Conservation (phyloP, 2,888 invertebrate genomes). For the Danaus chrysippus region DNA sequence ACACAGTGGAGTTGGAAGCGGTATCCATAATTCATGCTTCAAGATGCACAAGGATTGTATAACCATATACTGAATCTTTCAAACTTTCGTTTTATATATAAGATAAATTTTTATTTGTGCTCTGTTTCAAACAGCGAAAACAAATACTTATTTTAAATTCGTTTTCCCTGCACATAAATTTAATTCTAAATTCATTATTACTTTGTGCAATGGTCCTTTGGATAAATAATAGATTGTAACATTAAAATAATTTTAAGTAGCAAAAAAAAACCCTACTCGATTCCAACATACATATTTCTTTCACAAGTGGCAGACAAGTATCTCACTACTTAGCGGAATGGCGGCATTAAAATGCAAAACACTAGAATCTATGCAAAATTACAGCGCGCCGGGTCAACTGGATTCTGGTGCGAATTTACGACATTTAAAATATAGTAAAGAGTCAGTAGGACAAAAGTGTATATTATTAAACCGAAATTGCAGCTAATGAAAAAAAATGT, state of each 20-base stretch:
- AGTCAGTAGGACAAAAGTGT: background rate
- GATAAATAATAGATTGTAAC: background rate
- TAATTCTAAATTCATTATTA: too few species aligned
- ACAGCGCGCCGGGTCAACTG: conserved; percentile 33
- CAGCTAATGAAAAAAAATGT: too few species aligned
- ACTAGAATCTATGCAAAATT: conserved; percentile 35
- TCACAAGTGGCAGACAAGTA: conserved; percentile 29
- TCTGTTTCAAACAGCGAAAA: background rate
- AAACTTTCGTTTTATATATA: background rate
- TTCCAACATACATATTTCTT: conserved; percentile 20
- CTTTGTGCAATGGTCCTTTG: background rate
- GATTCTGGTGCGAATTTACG: conserved; percentile 31
- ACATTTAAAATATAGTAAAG: conserved; percentile 10
- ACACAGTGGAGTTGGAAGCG: background rate
- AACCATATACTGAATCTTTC: conserved; percentile 7
- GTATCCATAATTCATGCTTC: conserved; percentile 1
- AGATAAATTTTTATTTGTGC: background rate
- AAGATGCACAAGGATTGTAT: conserved; percentile 9
- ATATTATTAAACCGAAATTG: too few species aligned
- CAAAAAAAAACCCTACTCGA: conserved; percentile 6
- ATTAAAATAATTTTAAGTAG: background rate
- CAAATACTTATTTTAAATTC: background rate
- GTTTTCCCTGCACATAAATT: too few species aligned
- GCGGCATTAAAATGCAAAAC: conserved; percentile 34
- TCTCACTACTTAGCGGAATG: conserved; percentile 32